phyloP scores from a whole-genome alignment of 2,113 vertebrate species.

The Brachypteracias leptosomus region DNA sequence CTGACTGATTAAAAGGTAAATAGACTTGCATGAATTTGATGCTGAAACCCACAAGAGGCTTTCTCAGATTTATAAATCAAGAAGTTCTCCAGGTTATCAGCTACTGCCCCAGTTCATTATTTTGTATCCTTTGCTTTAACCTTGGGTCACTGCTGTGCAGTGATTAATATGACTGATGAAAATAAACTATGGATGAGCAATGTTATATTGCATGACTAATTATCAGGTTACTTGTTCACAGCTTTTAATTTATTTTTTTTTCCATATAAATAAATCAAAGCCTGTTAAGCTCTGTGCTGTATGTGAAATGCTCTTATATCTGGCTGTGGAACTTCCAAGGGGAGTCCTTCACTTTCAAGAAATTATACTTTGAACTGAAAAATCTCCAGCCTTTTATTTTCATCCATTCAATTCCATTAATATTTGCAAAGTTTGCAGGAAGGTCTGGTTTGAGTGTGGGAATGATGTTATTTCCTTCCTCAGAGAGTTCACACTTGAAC shows the following conservation, averaged over 20 bases:
- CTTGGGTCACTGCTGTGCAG: slow-evolving; percentile 57
- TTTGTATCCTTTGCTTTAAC: slow-evolving; percentile 69
- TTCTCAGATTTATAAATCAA: slow-evolving; percentile 59
- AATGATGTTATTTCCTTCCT: not conserved
- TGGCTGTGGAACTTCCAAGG: not conserved
- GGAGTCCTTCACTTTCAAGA: not conserved
- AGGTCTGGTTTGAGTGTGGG: not conserved
- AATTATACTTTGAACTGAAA: not conserved
- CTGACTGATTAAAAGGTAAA: slow-evolving; percentile 65
- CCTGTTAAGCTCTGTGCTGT: not conserved
- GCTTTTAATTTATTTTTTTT: slow-evolving; percentile 56
- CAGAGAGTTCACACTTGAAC: not conserved
- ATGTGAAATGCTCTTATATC: not conserved
- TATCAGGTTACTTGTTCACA: slow-evolving; percentile 63
- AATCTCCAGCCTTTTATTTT: not conserved
- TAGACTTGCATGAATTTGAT: not conserved
- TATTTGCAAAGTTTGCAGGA: not conserved
- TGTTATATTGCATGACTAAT: slow-evolving; percentile 60
- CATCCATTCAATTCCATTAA: not conserved
- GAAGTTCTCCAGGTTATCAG: slow-evolving; percentile 59
- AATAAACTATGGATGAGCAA: slow-evolving; percentile 67
- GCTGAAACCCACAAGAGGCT: not conserved
- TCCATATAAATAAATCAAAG: slow-evolving; percentile 64
- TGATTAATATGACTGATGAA: slow-evolving; percentile 70
- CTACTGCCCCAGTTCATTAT: slow-evolving; percentile 40